Percentiles rank a stretch among this genome's conserved stretches.
These are phyloP conservation scores for Glossophaga mutica DNA, from an alignment of 2,797 vertebrate species.

Conservation along the genomic window DNA sequence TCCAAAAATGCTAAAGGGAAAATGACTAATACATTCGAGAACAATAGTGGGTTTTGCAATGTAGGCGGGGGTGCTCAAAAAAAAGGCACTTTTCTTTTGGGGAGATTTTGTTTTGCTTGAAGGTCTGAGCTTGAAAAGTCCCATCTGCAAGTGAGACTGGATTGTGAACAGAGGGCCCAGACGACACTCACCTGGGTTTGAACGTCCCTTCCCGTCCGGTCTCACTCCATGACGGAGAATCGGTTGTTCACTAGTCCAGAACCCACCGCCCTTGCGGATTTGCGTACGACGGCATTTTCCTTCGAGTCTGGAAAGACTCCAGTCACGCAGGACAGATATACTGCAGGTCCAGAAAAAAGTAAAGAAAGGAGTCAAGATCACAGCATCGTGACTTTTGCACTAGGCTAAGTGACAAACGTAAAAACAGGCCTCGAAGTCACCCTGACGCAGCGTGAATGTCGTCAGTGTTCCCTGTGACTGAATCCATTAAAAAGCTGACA, in stretches of 20 bases:
- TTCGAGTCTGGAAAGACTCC: neutral
- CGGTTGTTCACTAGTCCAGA: neutral
- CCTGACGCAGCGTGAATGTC: neutral
- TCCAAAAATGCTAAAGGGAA: neutral
- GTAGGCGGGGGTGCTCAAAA: neutral
- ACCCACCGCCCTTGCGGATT: neutral
- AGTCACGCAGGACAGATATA: neutral
- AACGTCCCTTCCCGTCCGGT: neutral
- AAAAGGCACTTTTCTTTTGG: neutral
- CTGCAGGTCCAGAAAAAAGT: neutral
- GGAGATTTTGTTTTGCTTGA: neutral
- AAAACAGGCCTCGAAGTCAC: neutral
- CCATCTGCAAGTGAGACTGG: neutral
- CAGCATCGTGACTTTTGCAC: neutral
- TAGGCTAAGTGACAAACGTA: neutral
- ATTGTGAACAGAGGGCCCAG: neutral
- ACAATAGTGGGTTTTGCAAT: neutral
- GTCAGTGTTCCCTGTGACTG: neutral
- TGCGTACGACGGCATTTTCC: neutral
- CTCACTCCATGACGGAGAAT: no score
- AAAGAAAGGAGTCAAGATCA: neutral
- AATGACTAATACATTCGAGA: neutral
- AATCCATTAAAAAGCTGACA: neutral
- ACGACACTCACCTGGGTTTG: neutral
- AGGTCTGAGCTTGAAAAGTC: neutral